Conservation (phyloP, 2,888 invertebrate species). For the Entomobrya multifasciata region DNA sequence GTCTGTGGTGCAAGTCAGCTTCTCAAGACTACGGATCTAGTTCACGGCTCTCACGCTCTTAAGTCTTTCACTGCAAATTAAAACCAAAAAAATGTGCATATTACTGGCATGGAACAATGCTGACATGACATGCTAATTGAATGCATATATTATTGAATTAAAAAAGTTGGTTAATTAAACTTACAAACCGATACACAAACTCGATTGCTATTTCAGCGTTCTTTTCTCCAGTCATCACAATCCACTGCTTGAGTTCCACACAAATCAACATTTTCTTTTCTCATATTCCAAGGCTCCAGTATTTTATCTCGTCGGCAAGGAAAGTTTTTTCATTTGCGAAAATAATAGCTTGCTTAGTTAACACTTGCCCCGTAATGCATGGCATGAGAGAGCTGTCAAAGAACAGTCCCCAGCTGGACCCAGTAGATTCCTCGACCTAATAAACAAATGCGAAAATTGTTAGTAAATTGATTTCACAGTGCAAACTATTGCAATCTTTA, state of each 20-base stretch:
- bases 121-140: background rate
- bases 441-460: constrained; percentile 11
- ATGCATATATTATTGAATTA: too few relatives aligned
- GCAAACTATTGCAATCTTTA: too few relatives aligned
- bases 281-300: constrained; percentile 89
- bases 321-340: constrained; percentile 77
- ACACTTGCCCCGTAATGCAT: constrained; percentile 84
- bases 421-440: constrained; percentile 82
- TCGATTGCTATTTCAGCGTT: constrained; percentile 64
- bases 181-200: constrained; percentile 59
- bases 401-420: constrained; percentile 91
- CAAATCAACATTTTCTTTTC: constrained; percentile 79
- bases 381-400: constrained; percentile 84
- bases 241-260: constrained; percentile 79
- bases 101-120: too few relatives aligned
- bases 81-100: constrained; percentile 27
- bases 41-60: constrained; percentile 53
- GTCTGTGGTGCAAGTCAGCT: background rate
- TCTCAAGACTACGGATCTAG: constrained; percentile 72
- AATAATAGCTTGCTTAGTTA: constrained; percentile 86
- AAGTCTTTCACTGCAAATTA: constrained; percentile 81
- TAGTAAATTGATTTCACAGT: background rate
- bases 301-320: constrained; percentile 85
- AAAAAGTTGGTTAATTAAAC: too few relatives aligned
- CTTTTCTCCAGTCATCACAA: constrained; percentile 67